Percentiles rank a stretch among this genome's conserved stretches.
Evolutionary conservation across 2,113 vertebrate species (phyloP).

Genomic region (Tragulus kanchil): DNA sequence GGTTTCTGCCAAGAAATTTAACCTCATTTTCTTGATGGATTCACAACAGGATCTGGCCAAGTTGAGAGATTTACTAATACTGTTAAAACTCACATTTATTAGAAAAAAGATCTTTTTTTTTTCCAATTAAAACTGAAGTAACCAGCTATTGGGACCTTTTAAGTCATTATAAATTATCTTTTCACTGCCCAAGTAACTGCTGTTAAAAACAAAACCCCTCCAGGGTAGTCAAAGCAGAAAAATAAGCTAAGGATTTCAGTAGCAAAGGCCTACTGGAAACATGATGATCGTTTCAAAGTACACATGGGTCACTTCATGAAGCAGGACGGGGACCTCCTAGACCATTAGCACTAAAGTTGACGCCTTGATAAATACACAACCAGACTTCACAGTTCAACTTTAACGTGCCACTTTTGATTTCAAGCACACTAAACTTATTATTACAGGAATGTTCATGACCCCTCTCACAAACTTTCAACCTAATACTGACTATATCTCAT

Average conservation of each 20-base stretch:
- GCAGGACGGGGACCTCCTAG: background rate
- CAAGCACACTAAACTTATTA: background rate
- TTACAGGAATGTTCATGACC: background rate
- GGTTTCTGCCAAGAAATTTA: conserved; percentile 43
- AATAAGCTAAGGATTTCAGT: background rate
- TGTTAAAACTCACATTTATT: conserved; percentile 78
- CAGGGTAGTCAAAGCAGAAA: conserved; percentile 34
- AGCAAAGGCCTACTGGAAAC: background rate
- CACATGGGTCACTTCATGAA: background rate
- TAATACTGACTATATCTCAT: background rate
- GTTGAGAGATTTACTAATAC: conserved; percentile 62
- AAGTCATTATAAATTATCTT: conserved; percentile 60
- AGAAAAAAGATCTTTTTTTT: conserved; percentile 74
- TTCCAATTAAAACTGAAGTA: conserved; percentile 64
- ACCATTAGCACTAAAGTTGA: conserved; percentile 7
- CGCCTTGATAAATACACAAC: conserved; percentile 53
- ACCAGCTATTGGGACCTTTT: conserved; percentile 34
- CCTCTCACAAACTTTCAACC: background rate
- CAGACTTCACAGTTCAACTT: background rate
- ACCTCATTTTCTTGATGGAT: conserved; percentile 75
- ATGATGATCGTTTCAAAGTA: background rate
- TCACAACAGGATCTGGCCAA: conserved; percentile 56
- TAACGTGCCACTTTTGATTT: conserved; percentile 16
- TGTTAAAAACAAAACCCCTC: conserved; percentile 26
- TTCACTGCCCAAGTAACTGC: background rate